Base-by-base conservation (phyloP, 2,113 vertebrate species). In the Smithornis capensis region DNA sequence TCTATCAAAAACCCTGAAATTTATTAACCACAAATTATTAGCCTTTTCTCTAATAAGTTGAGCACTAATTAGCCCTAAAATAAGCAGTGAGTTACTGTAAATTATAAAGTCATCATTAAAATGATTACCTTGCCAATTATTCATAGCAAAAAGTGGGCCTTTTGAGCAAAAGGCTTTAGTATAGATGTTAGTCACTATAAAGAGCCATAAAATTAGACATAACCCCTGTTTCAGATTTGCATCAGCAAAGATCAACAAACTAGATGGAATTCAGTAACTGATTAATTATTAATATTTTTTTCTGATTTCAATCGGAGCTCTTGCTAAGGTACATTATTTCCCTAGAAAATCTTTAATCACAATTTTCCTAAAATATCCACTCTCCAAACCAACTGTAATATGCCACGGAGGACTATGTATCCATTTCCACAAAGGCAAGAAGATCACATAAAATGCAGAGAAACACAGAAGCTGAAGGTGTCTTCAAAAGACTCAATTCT, bases 121-220 rank as follows among this genome's bases (percentile, higher is more conserved):
- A 95, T 45, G 90, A 97, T 91, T 90, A 92, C 25, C 45, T 95
- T 92, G 29, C 49, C 95, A 97, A 97, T 97, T 96, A 97, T 47
- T 59, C 64, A 64, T 80, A 53, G 49, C 60, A 87, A 71, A 91
- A 97, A 90, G 59, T 65, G 92, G 85, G 64, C n/a, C 92, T 93
- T 92, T 60, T 95, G 90, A 96, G 96, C 35, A 91, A 96, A 91
- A 95, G 29, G 62, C 92, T 86, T 67, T 93, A 94, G 45, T 86
- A 37, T 93, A n/a, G n/a, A n/a, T n/a, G n/a, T n/a, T n/a, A n/a
- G 70, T 68, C 63, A 89, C 67, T 95, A 94, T 17, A 77, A 88
- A 91, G 65, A 57, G 52, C n/a, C 44, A 74, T 21, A 37, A 59
- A 96, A 86, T 88, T 92, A 93, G n/a, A 69, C 11, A 5, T 55